Evolutionary conservation across 1,140 invertebrate species (phyloP), one percentile per base, ranked within the genome.

Genomic region (Aphelinus certus): DNA sequence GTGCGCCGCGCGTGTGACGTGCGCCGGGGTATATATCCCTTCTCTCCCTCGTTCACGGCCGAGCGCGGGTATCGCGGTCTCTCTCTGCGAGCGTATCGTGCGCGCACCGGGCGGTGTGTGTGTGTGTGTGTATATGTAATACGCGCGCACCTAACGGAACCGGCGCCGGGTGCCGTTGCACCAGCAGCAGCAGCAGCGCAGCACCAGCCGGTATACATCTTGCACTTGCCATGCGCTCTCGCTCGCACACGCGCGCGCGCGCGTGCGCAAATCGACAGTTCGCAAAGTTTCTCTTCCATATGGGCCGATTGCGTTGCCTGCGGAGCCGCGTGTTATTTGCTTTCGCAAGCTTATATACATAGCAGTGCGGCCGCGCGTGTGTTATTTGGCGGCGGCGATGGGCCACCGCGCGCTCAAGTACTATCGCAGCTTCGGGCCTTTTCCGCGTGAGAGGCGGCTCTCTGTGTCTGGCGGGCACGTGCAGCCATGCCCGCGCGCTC

Each of bases 141-240:
- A 66, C 55, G 57, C 5, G 60, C 56, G 65, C 47, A 49, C 43
- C 10, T 73, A 73, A 73, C 71, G 71, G 71, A 61, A 66, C 46
- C 4, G 4, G 47, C 45, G 47, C 3, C 64, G 42, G 56, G 71
- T 68, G 71, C 71, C 71, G 71, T 75, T 75, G 65, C 57, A 55
- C 5, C 69, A 71, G 42, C 70, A 65, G 45, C 45, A 2, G 61
- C 45, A 53, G 9, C 51, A 53, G n/a, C 62, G n/a, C 45, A 46
- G 26, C 45, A 58, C n/a, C 7, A 3, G 26, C n/a, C 7, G 3
- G 56, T 58, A n/a, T n/a, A 60, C 42, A 43, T 70, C 47, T 60
- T 57, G 68, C 68, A 70, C 57, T 70, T 70, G 57, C 68, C 58
- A 51, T 61, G 57, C 57, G 43, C 26, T n/a, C 58, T 51, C 45